Evolutionary conservation across 2,888 invertebrate species (phyloP).

Genomic region (Thalpophila matura): DNA sequence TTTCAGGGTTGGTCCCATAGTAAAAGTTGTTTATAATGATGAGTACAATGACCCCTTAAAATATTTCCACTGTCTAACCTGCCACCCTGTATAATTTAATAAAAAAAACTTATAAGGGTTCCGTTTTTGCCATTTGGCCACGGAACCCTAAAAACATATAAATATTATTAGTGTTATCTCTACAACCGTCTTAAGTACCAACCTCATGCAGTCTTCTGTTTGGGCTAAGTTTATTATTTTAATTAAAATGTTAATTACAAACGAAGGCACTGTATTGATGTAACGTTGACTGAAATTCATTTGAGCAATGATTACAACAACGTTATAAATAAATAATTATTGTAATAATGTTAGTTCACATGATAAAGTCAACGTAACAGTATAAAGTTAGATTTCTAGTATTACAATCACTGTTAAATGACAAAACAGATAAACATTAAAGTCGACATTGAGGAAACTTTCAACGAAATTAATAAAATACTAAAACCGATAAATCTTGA

Average conservation of each 20-base stretch:
- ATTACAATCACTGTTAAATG: background rate
- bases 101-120: constrained; percentile 38
- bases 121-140: too few species aligned
- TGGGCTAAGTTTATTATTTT: constrained; percentile 35
- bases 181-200: constrained; percentile 68
- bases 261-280: constrained; percentile 63
- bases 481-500: too few species aligned
- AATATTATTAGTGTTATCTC: constrained; percentile 38
- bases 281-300: constrained; percentile 12
- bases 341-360: background rate
- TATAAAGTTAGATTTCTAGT: background rate
- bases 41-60: too few species aligned
- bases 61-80: too few species aligned
- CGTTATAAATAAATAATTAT: background rate
- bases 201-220: constrained; percentile 71
- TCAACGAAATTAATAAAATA: too few species aligned
- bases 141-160: too few species aligned
- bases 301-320: constrained; percentile 17
- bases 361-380: background rate
- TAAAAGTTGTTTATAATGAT: too few species aligned
- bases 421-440: background rate
- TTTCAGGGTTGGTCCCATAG: too few species aligned
- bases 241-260: constrained; percentile 44
- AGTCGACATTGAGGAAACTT: background rate
- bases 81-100: constrained; percentile 43